These are phyloP conservation scores for Aix galericulata DNA, from an alignment of 2,113 vertebrate species.

Conservation along the genomic window DNA sequence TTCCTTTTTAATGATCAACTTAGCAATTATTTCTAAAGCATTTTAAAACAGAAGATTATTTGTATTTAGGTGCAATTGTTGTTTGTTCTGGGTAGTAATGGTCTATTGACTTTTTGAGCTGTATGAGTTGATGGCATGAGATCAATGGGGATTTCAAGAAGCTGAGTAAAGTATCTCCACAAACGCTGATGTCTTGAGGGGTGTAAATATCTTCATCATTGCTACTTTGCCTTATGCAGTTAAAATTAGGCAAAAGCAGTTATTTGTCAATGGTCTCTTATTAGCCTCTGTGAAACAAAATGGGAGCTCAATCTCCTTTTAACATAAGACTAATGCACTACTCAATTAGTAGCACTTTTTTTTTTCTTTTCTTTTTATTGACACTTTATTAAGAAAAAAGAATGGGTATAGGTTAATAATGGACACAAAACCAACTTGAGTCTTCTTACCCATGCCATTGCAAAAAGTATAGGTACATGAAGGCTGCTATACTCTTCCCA, in stretches of 20 bases:
- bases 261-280: not conserved
- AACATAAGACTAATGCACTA: not conserved
- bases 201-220: not conserved
- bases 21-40: not conserved
- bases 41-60: constrained; percentile 28
- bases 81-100: constrained; percentile 15
- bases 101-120: constrained; percentile 6
- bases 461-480: not conserved
- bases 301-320: not conserved
- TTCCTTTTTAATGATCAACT: not conserved
- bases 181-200: not conserved
- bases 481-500: not conserved
- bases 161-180: not conserved
- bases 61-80: not conserved
- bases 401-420: not conserved
- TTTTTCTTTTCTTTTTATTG: not conserved
- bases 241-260: not conserved
- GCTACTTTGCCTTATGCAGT: not conserved
- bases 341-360: not conserved
- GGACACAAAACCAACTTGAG: not conserved
- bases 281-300: not conserved
- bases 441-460: not conserved
- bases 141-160: constrained; percentile 42
- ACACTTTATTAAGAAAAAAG: not conserved
- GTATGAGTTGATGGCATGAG: constrained; percentile 1